phyloP scores from a whole-genome alignment of 1,140 invertebrate species.

The Halyomorpha halys region DNA sequence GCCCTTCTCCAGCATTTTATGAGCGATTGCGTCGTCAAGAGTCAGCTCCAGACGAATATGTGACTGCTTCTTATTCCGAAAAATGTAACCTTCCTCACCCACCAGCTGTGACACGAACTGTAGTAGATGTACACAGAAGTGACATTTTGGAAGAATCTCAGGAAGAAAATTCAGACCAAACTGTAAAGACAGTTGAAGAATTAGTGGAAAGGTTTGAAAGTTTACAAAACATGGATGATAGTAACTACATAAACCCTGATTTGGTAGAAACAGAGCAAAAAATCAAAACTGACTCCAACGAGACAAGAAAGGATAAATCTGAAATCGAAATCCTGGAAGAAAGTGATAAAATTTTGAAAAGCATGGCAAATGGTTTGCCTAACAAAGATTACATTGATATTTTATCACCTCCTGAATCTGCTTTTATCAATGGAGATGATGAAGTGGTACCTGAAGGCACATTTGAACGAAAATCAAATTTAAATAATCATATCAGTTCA shows the following conservation, averaged over 20 bases:
- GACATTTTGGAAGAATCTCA: conserved; percentile 11
- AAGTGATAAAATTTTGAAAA: conserved; percentile 22
- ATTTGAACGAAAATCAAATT: neutral
- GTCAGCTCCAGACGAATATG: conserved; percentile 3
- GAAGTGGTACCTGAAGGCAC: neutral
- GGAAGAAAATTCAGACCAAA: conserved; percentile 2
- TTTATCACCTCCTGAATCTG: conserved; percentile 21
- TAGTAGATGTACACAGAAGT: conserved; percentile 24
- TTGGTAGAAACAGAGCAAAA: neutral
- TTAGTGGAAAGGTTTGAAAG: conserved; percentile 3
- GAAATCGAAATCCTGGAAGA: conserved; percentile 21
- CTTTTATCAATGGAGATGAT: conserved; percentile 16
- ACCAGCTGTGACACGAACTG: neutral
- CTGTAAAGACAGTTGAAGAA: conserved; percentile 7
- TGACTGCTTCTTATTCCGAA: conserved; percentile 2
- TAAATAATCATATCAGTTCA: neutral
- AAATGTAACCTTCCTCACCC: conserved; percentile 17
- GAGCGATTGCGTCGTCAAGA: neutral
- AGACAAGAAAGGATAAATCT: neutral
- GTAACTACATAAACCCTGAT: neutral
- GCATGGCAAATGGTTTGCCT: conserved; percentile 15
- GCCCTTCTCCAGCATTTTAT: conserved; percentile 9
- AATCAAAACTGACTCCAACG: neutral
- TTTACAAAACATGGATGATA: neutral
- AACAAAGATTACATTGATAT: conserved; percentile 19